phyloP scores from a whole-genome alignment of 2,888 invertebrate genomes.

The Ennomos erosarius region DNA sequence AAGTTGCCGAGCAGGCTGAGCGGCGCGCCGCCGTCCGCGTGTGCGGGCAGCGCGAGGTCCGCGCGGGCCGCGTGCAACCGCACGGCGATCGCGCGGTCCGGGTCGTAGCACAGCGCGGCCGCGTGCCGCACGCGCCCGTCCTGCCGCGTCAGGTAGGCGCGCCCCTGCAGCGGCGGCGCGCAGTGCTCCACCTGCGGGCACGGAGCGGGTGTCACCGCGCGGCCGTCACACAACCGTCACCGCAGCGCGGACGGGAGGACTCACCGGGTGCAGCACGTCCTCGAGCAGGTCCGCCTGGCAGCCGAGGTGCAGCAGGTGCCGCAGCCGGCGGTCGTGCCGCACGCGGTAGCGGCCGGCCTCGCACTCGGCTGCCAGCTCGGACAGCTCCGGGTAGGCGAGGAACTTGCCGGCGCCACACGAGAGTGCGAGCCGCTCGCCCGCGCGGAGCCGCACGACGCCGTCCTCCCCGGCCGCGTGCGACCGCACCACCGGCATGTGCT shows the following conservation, averaged over 20 bases:
- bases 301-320: slow-evolving; percentile 72
- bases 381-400: slow-evolving; percentile 62
- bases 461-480: slow-evolving; percentile 53
- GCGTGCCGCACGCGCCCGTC: slow-evolving; percentile 57
- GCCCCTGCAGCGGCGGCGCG: slow-evolving; percentile 66
- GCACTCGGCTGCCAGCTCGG: slow-evolving; percentile 55
- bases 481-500: slow-evolving; percentile 75
- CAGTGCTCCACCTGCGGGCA: slow-evolving; percentile 63
- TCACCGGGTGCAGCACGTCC: slow-evolving; percentile 72
- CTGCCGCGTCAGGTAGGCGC: slow-evolving; percentile 63
- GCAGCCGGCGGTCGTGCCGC: slow-evolving; percentile 50
- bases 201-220: too few species aligned
- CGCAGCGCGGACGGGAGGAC: slow-evolving; percentile 1
- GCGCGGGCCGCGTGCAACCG: slow-evolving; percentile 59
- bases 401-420: slow-evolving; percentile 68
- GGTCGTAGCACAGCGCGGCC: slow-evolving; percentile 71
- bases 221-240: too few species aligned
- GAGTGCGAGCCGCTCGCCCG: slow-evolving; percentile 66
- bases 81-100: slow-evolving; percentile 59
- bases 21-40: slow-evolving; percentile 57
- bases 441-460: slow-evolving; percentile 46
- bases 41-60: slow-evolving; percentile 55
- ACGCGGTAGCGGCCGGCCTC: slow-evolving; percentile 64
- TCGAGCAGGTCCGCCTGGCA: slow-evolving; percentile 76
- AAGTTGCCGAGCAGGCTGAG: slow-evolving; percentile 77